A percentile compares a stretch with the other conserved stretches of the same genome.
These are phyloP conservation scores for Anser brachyrhynchus DNA, from an alignment of 2,113 vertebrate species.

Conservation along the genomic window DNA sequence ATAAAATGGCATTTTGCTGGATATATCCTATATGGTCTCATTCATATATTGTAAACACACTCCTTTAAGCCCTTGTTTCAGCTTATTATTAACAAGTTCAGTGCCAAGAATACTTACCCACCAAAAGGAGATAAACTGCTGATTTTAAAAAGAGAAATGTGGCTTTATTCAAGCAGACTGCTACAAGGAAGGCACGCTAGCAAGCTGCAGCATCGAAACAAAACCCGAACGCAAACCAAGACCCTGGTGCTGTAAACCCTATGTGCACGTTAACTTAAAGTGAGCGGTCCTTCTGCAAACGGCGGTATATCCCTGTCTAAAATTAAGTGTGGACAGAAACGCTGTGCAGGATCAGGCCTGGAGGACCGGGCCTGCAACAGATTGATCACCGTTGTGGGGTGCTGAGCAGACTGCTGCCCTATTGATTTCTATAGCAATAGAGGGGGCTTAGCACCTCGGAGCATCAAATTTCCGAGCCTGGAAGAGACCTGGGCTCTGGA, in stretches of 20 bases:
- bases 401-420: conserved; percentile 26
- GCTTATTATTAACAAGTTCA: neutral
- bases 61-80: conserved; percentile 58
- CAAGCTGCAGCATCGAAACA: conserved; percentile 60
- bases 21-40: conserved; percentile 54
- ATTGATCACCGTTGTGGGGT: neutral
- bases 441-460: conserved; percentile 37
- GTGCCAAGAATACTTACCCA: neutral
- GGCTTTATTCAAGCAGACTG: conserved; percentile 20
- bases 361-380: neutral
- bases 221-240: conserved; percentile 33
- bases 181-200: neutral
- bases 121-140: conserved; percentile 54
- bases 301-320: neutral
- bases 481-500: conserved; percentile 69
- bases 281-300: neutral
- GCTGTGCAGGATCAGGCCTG: neutral
- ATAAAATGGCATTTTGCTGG: conserved; percentile 45
- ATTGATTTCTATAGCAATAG: neutral
- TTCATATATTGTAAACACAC: conserved; percentile 54
- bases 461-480: conserved; percentile 47
- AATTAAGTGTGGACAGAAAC: neutral
- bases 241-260: neutral
- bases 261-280: accelerated
- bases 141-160: conserved; percentile 8